Evolutionary conservation across 1,140 invertebrate species (phyloP).

Genomic region (Brachionus calyciflorus): DNA sequence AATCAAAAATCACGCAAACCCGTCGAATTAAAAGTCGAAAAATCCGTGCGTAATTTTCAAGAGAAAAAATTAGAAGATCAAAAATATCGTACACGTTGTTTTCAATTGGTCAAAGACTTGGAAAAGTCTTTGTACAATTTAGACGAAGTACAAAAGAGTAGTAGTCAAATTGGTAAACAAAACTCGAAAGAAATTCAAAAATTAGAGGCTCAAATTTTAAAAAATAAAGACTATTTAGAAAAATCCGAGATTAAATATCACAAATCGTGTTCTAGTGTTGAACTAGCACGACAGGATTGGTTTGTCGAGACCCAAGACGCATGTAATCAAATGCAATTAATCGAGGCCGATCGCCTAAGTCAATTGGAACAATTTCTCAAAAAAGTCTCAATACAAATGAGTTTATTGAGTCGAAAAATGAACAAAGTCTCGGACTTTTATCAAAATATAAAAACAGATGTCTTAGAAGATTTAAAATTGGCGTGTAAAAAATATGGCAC

Average conservation of each 20-base stretch:
- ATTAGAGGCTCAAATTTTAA: conserved; percentile 79
- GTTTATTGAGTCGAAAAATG: neutral
- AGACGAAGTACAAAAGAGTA: conserved; percentile 37
- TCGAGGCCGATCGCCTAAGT: conserved; percentile 82
- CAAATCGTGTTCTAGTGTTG: conserved; percentile 79
- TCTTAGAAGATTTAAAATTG: neutral
- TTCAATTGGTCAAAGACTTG: conserved; percentile 40
- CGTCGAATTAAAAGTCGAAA: conserved; percentile 78
- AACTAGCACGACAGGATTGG: conserved; percentile 83
- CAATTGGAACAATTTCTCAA: conserved; percentile 66
- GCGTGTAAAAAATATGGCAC: conserved; percentile 36
- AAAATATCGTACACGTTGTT: conserved; percentile 60
- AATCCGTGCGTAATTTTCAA: conserved; percentile 73
- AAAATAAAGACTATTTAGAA: conserved; percentile 81
- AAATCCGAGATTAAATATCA: conserved; percentile 90
- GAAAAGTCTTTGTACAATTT: conserved; percentile 38
- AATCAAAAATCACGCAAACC: conserved; percentile 71
- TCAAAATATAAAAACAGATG: neutral
- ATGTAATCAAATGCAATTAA: conserved; percentile 67
- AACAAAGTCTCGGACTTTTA: neutral
- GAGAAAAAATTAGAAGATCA: conserved; percentile 80
- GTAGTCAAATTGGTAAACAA: neutral
- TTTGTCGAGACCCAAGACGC: conserved; percentile 79
- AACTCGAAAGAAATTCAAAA: conserved; percentile 55
- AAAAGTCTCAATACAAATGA: conserved; percentile 22